Base-by-base conservation (phyloP, 2,888 invertebrate genomes). In the Dione vanillae region DNA sequence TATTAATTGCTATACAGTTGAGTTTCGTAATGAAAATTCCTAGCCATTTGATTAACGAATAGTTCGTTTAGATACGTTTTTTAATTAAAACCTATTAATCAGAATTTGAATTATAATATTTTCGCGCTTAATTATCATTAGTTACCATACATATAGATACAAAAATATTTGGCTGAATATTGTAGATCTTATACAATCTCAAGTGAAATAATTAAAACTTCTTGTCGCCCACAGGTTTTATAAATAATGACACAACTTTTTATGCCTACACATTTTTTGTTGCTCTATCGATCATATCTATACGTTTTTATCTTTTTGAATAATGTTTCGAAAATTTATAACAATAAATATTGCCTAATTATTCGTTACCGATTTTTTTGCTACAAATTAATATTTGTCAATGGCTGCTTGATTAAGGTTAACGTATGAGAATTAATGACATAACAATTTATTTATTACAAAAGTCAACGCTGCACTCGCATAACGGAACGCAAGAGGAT, bases 401-500 rank as follows among this genome's bases (percentile, higher is more conserved):
- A 62, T 14, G 11, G 0, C 41, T 20, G 19, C 35, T 0, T 40
- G 16, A 49, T 49, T 16, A 45, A 64, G 27, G 27, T 45, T 35
- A 37, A 47, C 6, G 2, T 37, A 12, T n/a, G 14, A 47, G 35
- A 62, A 27, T n/a, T 35, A 45, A 10, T 43, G n/a, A 8, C 35
- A 47, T 64, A 37, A 49, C 8, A 27, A 49, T 37, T 40, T 37
- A 49, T 47, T 49, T 47, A 64, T 19, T 49, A 64, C 16, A 49
- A 65, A 61, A 64, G 20, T 69, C 16, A 12, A 67, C 75, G 78
- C 75, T 77, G 75, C 75, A 77, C 70, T 49, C 77, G 82, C 87
- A 78, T 87, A 91, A 90, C 89, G 90, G 90, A 88, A 88, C 87
- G 88, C 85, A 84, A 84, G 80, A 89, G 92, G 92, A 92, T 91